Base-by-base conservation (phyloP, 2,888 invertebrate species). In the Zaprionus obscuricornis region DNA sequence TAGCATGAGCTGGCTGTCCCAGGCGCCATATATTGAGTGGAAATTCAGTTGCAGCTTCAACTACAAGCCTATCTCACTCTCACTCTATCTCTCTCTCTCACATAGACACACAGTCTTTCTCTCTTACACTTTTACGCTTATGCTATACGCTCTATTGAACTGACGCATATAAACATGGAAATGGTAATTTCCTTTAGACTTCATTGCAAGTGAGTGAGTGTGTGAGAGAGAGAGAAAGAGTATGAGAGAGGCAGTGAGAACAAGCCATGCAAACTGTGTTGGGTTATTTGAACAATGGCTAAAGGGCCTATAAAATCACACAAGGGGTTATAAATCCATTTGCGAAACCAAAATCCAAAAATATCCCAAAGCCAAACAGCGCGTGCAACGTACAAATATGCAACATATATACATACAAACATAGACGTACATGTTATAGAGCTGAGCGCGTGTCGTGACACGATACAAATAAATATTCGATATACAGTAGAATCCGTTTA, bases 341-440 rank as follows among this genome's bases (percentile, higher is more conserved):
- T 81, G 78, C 84, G 59, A 81, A 81, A 81, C 85, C 73, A 70
- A 81, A 84, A 81, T 82, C 75, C 79, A 68, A 82, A 84, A 82
- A 84, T 84, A 84, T 58, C 78, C 81, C 66, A 81, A 84, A 77
- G 77, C 84, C 72, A 79, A 81, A 81, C 59, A 81, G 58, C 47
- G 51, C 47, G 22, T 33, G 18, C 42, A 5, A n/a, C 3, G 13
- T 5, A 31, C 14, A 22, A 16, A 33, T 14, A 11, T 18, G n/a
- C n/a, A 27, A 29, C 6, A n/a, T 1, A 31, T 26, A 16, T 11
- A n/a, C n/a, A n/a, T n/a, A n/a, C n/a, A n/a, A n/a, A n/a, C n/a
- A n/a, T n/a, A n/a, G n/a, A n/a, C n/a, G n/a, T n/a, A n/a, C n/a
- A n/a, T n/a, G n/a, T n/a, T n/a, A n/a, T n/a, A n/a, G n/a, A n/a